Percentiles rank a stretch among this genome's conserved stretches.
Conservation (phyloP, 1,140 invertebrate genomes). For the Euura lappo region DNA sequence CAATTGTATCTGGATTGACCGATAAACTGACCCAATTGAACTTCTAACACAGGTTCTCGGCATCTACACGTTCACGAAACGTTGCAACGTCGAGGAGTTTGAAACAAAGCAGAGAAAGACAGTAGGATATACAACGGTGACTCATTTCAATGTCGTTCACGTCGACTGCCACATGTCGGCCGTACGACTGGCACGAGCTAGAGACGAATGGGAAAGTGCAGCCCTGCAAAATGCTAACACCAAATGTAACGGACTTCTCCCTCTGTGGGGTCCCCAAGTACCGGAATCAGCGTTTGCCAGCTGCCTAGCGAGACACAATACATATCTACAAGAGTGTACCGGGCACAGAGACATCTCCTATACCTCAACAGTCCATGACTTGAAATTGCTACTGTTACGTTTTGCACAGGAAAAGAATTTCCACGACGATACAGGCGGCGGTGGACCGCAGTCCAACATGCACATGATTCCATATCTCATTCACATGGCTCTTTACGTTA, state of each 20-base stretch:
- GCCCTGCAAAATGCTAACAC: conserved; percentile 98
- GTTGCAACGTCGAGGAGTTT: conserved; percentile 93
- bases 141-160: conserved; percentile 98
- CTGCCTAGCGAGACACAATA: conserved; percentile 89
- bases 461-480: conserved; percentile 93
- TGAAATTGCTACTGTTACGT: conserved; percentile 87
- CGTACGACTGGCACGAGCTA: conserved; percentile 74
- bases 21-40: conserved; percentile 28
- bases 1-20: conserved; percentile 26
- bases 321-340: conserved; percentile 85
- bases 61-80: conserved; percentile 97
- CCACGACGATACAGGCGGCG: conserved; percentile 96
- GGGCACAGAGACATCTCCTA: conserved; percentile 89
- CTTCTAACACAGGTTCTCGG: conserved; percentile 73
- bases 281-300: conserved; percentile 94
- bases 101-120: conserved; percentile 86
- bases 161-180: conserved; percentile 98
- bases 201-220: conserved; percentile 98
- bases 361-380: conserved; percentile 88
- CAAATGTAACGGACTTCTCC: conserved; percentile 94
- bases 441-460: conserved; percentile 96
- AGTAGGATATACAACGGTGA: conserved; percentile 91
- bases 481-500: conserved; percentile 94
- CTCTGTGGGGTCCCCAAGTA: conserved; percentile 95
- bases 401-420: conserved; percentile 96